Evolutionary conservation across 2,113 vertebrate species (phyloP).

Genomic region (Melanocharis versteri): DNA sequence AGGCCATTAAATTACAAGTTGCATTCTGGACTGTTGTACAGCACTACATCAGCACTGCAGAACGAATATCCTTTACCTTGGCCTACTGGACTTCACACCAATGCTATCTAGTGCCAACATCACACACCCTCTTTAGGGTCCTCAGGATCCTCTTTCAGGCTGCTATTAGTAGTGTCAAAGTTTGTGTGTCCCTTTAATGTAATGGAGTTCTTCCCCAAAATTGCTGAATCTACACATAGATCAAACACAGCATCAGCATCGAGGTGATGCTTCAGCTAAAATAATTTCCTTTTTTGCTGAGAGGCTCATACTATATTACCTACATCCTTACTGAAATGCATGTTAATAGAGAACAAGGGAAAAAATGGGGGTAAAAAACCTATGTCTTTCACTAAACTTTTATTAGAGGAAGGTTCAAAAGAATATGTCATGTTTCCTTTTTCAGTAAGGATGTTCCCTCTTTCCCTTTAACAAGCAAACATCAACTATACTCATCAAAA

Average conservation of each 20-base stretch:
- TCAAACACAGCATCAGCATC: not conserved
- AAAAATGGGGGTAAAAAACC: accelerated
- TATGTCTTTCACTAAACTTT: not conserved
- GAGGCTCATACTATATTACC: not conserved
- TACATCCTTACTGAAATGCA: not conserved
- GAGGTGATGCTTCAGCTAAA: not conserved
- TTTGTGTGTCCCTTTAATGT: not conserved
- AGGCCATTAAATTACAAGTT: not conserved
- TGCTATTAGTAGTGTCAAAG: not conserved
- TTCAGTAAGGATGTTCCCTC: not conserved
- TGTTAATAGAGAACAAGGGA: not conserved
- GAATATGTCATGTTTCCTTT: not conserved
- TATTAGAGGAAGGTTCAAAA: not conserved
- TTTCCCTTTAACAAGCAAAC: not conserved
- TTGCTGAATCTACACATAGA: not conserved
- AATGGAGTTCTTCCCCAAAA: not conserved
- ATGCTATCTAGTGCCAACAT: not conserved
- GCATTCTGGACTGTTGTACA: not conserved
- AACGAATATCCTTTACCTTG: not conserved
- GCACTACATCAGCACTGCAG: not conserved
- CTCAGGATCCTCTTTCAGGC: not conserved
- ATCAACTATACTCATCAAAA: not conserved
- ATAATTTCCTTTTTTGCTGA: not conserved
- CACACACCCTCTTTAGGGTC: not conserved
- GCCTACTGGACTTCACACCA: not conserved